Evolutionary conservation across 30 jellyfish, hydroid and myxozoan genomes (phyloP), one percentile per base, ranked within the genome.

Genomic region (Pelagia noctiluca): DNA sequence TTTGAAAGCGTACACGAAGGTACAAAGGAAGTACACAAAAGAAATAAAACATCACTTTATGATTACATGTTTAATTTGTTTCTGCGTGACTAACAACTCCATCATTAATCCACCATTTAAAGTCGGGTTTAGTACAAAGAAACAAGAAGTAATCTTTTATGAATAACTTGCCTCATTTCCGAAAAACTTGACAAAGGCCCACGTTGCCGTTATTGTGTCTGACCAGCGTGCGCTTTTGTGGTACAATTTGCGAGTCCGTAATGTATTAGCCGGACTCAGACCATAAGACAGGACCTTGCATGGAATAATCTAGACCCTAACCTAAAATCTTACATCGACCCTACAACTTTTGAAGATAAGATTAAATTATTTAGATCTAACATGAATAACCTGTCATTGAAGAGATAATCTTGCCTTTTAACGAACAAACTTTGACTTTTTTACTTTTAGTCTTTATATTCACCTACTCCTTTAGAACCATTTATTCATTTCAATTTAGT

Each of bases 201-300:
- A 52, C 68, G 68, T 52, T 52, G 68, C 21, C 68, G 12, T 30
- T 30, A 52, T 52, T 52, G 21, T 52, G 68, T 19, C n/a, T n/a
- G n/a, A n/a, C 68, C 68, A 42, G 68, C 68, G 68, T 52, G 68
- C 68, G 16, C 26, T 52, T 3, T 52, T 52, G 68, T 52, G 16
- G 16, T 16, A 42, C n/a, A n/a, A n/a, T n/a, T n/a, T n/a, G n/a
- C n/a, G n/a, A n/a, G n/a, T n/a, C n/a, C n/a, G n/a, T n/a, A n/a
- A n/a, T n/a, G n/a, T n/a, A n/a, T n/a, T n/a, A n/a, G n/a, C n/a
- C n/a, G n/a, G n/a, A n/a, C n/a, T n/a, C n/a, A n/a, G n/a, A n/a
- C n/a, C n/a, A n/a, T n/a, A n/a, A n/a, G 57, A 42, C 12, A 16
- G 57, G 57, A 8, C 12, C 57, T 5, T 8, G 57, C 57, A 42